Base-by-base conservation (phyloP, 2,113 vertebrate genomes). In the Ascaphus truei region DNA sequence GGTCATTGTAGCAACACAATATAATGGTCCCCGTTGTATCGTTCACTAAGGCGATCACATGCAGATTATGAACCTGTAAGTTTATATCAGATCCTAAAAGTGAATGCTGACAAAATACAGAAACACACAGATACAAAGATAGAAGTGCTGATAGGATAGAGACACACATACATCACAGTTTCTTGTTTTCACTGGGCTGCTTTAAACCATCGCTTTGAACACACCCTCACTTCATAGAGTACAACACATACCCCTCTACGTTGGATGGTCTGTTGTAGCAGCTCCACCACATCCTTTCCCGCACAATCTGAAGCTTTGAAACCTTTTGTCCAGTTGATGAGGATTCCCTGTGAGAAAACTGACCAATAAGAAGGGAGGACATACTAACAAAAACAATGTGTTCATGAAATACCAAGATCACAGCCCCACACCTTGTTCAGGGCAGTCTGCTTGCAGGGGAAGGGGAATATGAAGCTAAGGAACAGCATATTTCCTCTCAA, bases 21-120 rank as follows among this genome's bases (percentile, higher is more conserved):
- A 92, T 92, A 89, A 92, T 90, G 72, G 89, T 91, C 72, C 89
- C 89, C 75, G 90, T 89, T 0, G 86, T 92, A 80, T 92, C 90
- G 0, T 92, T 92, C 75, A 89, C 77, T 71, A 92, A 72, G 4
- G 89, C 87, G 75, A 88, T 80, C 39, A 90, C 87, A 3, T 85
- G 71, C 82, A 92, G 59, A 26, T 80, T 75, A 8, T 47, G 5
- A 27, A 78, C 68, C 89, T 92, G 77, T 39, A 73, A 76, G n/a
- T n/a, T n/a, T n/a, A n/a, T n/a, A n/a, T n/a, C n/a, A n/a, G n/a
- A n/a, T n/a, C n/a, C n/a, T n/a, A n/a, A n/a, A n/a, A n/a, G n/a
- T n/a, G n/a, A n/a, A n/a, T n/a, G n/a, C n/a, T n/a, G 82, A 67
- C 52, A 65, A 77, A 75, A 71, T n/a, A n/a, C n/a, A n/a, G n/a